These are phyloP conservation scores for Colletes latitarsis DNA, from an alignment of 1,140 invertebrate species.

Conservation along the genomic window DNA sequence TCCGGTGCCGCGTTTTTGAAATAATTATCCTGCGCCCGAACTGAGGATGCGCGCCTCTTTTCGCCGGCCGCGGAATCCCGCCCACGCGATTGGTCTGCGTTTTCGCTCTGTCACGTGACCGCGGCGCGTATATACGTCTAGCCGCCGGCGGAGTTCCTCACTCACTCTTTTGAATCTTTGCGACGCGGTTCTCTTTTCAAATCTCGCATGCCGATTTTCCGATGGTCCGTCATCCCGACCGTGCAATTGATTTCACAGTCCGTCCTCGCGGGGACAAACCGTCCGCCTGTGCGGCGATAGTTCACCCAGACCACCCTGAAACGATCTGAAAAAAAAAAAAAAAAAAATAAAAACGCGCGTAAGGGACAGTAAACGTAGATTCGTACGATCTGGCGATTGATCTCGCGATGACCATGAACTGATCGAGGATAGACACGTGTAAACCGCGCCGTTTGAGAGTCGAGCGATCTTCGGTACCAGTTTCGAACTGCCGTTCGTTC, in stretches of 20 bases:
- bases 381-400: background rate
- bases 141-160: constrained; percentile 67
- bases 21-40: background rate
- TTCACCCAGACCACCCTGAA: background rate
- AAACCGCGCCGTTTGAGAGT: background rate
- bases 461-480: background rate
- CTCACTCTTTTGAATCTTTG: constrained; percentile 70
- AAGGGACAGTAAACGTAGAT: background rate
- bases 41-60: constrained; percentile 1
- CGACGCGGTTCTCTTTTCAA: constrained; percentile 53
- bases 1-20: background rate
- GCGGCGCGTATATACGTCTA: constrained; percentile 69
- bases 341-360: background rate
- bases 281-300: background rate
- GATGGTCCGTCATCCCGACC: background rate
- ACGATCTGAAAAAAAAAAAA: background rate
- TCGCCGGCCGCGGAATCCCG: background rate
- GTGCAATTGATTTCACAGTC: background rate
- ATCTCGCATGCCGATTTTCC: background rate
- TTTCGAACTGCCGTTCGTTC: background rate
- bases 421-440: background rate
- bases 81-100: background rate
- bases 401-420: background rate
- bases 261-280: background rate
- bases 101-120: constrained; percentile 62